A percentile compares a stretch with the other conserved stretches of the same genome.
Evolutionary conservation across 2,888 invertebrate species (phyloP).

Genomic region (Catocala nupta): DNA sequence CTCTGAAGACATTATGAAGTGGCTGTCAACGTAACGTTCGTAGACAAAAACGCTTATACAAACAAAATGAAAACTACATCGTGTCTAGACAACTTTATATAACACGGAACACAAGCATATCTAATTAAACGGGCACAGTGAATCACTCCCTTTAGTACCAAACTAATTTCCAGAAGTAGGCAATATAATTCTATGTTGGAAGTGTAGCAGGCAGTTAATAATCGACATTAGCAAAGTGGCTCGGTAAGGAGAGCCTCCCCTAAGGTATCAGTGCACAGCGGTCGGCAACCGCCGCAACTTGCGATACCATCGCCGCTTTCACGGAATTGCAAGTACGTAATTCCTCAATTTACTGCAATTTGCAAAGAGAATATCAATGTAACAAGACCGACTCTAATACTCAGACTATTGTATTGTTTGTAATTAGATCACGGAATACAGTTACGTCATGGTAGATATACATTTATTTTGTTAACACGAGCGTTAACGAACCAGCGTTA

Average conservation of each 20-base stretch:
- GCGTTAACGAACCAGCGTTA: slow-evolving; percentile 27
- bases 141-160: slow-evolving; percentile 44
- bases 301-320: slow-evolving; percentile 63
- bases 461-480: slow-evolving; percentile 14
- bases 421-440: background rate
- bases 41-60: background rate
- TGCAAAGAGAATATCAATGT: slow-evolving; percentile 56
- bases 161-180: slow-evolving; percentile 48
- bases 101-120: slow-evolving; percentile 23
- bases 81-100: slow-evolving; percentile 15
- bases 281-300: slow-evolving; percentile 25
- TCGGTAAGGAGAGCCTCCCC: slow-evolving; percentile 43
- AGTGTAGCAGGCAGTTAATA: slow-evolving; percentile 52
- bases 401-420: background rate
- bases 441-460: background rate
- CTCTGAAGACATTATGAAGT: background rate
- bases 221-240: slow-evolving; percentile 51
- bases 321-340: slow-evolving; percentile 61
- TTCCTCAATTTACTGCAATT: slow-evolving; percentile 69
- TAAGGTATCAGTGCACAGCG: slow-evolving; percentile 37
- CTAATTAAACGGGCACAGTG: slow-evolving; percentile 40
- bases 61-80: slow-evolving; percentile 1
- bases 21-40: background rate
- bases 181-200: slow-evolving; percentile 48
- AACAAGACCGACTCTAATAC: slow-evolving; percentile 10